Conservation (phyloP, 2,888 invertebrate species). For the Unio delphinus region DNA sequence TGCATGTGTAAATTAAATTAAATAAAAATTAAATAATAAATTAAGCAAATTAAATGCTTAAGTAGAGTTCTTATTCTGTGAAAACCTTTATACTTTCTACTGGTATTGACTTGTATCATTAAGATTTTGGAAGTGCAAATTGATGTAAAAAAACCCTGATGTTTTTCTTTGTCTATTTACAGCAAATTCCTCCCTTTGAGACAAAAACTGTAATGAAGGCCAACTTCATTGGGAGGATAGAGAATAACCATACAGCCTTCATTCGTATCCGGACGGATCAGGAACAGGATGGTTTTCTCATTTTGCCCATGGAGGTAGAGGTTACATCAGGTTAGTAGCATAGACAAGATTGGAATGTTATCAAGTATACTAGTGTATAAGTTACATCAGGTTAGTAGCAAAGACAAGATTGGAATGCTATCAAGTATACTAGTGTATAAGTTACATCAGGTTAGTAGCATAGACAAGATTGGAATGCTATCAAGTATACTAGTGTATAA, state of each 20-base stretch:
- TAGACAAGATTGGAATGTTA: neutral
- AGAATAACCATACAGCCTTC: conserved; percentile 88
- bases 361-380: conserved; percentile 80
- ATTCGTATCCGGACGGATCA: conserved; percentile 82
- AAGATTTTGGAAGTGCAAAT: neutral
- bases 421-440: conserved; percentile 80
- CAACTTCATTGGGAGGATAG: conserved; percentile 82
- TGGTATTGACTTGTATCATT: no score
- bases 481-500: conserved; percentile 80
- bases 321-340: conserved; percentile 74
- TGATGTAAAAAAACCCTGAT: no score
- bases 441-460: no score
- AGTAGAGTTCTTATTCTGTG: no score
- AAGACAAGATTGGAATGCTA: conserved; percentile 72
- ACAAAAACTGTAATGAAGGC: conserved; percentile 90
- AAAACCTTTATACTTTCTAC: no score
- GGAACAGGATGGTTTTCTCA: conserved; percentile 76
- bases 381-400: conserved; percentile 75
- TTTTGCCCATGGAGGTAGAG: conserved; percentile 89
- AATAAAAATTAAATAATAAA: no score
- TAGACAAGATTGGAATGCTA: conserved; percentile 67
- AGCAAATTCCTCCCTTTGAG: conserved; percentile 88
- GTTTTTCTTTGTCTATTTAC: conserved; percentile 24
- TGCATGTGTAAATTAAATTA: no score
- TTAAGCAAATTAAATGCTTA: no score